Base-by-base conservation (phyloP, 1,140 invertebrate genomes). In the Theocolax elegans region DNA sequence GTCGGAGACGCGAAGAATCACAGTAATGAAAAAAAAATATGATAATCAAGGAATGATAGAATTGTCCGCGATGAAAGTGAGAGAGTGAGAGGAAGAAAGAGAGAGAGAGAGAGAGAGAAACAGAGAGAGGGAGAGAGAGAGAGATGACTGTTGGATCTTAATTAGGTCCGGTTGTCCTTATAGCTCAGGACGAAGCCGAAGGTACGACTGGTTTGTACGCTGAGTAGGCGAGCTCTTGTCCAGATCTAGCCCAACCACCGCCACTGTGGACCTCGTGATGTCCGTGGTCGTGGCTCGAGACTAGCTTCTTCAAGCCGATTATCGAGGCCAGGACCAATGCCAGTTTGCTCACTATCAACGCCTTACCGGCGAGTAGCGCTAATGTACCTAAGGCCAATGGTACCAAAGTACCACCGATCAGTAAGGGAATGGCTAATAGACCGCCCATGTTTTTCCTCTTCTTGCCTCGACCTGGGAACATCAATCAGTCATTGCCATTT, bases 291-390 rank as follows among this genome's bases (percentile, higher is more conserved):
- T 87, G 87, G 4, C 89, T 88, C 13, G 90, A 90, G 15, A 94
- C 84, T 1, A 95, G 87, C 77, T 94, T 94, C 87, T 94, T 95
- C 75, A 95, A 84, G 1, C 93, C 93, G 64, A 95, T 93, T 72
- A 95, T 94, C 64, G 90, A 92, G 31, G 93, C 92, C 23, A 94
- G 83, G 0, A 93, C 92, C 35, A 95, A 80, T 8, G 93, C 93
- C 48, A 95, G 82, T 79, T 95, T 95, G 77, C 92, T 93, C 53
- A 94, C 91, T 75, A 95, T 94, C 38, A 95, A 83, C 38, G 93
- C 93, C 81, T 95, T 95, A 67, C 93, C 93, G 21, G 93, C 93
- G 31, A 95, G 80, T 15, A 95, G 88, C 3, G 93, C 92, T 6
- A 95, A 81, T 3, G 92, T 92, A 51, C 92, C 93, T 48, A 94